Base-by-base conservation (phyloP, 1,140 invertebrate genomes). In the Pogonus chalceus region DNA sequence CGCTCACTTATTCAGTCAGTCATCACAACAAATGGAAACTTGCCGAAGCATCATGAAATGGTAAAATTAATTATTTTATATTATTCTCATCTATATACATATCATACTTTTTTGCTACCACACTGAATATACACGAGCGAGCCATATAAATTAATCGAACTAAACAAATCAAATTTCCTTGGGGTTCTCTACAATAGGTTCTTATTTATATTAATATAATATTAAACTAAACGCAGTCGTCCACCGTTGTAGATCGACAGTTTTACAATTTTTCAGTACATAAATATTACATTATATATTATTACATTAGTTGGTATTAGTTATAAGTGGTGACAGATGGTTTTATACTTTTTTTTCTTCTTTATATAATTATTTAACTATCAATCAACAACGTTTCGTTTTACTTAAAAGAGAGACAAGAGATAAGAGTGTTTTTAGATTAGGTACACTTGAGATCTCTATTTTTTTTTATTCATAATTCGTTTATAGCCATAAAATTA, bases 221-320 rank as follows among this genome's bases (percentile, higher is more conserved):
- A 35, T 18, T n/a, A n/a, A n/a, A n/a, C 20, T 23, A 52, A 26
- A 48, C 52, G 20, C 35, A 26, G 54, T 20, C 12, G 47, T 35
- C 51, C 39, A 47, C 16, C n/a, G 20, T 52, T 35, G 26, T 57
- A 57, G 49, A 53, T 46, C 48, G 37, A 54, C 26, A n/a, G n/a
- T n/a, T n/a, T n/a, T n/a, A n/a, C n/a, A n/a, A n/a, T n/a, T n/a
- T 53, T 52, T 53, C 35, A 37, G 43, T 14, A 23, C 14, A 31
- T 43, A 21, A 49, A 35, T 53, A 31, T 2, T 37, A 26, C 43
- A 52, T 57, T 50, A 47, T 56, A 46, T 56, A 56, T 55, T 59
- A 49, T 56, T 58, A 58, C 58, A 56, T 61, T 65, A 63, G 49
- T 51, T 61, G 64, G 64, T 59, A 64, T 56, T 57, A 62, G 59